Base-by-base conservation (phyloP, 2,113 vertebrate species). In the Podilymbus podiceps region DNA sequence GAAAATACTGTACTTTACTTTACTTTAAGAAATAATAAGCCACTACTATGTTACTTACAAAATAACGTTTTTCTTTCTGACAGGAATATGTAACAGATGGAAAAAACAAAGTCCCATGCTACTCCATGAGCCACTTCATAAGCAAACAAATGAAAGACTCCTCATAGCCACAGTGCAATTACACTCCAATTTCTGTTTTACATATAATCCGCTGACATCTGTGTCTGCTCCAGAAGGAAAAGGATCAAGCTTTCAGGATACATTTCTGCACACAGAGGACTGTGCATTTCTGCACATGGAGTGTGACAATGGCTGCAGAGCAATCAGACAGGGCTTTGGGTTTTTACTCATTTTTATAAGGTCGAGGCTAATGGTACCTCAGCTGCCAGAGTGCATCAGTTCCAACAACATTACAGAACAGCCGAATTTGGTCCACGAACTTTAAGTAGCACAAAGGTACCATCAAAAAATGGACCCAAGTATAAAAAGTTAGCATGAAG, bases 21-120 rank as follows among this genome's bases (percentile, higher is more conserved):
- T 90, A 85, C 82, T 93, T 92, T 91, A 95, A 89, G 90, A 96
- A 96, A 95, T 97, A 94, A 97, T 88, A 95, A 92, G 42, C 58
- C 44, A 79, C 92, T 85, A 59, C 73, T 59, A 62, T 4, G 44
- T 76, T 86, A 91, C 82, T 88, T 74, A 67, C 31, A 93, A 89
- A 94, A 89, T 33, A 90, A 58, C 15, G 0, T 50, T 91, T 85
- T 83, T 91, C 31, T 72, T 88, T 90, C 90, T 96, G 90, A 94
- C 7, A 8, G 82, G 74, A 95, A 74, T 85, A 35, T 24, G 47
- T 83, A 92, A 93, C 72, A 94, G 88, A 96, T 90, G 75, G 82
- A 96, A 94, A 42, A 93, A 89, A 80, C 38, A 67, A 90, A 90
- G 92, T 90, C 88, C 88, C 85, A 44, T 83, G 95, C 55, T 88